phyloP scores from a whole-genome alignment of 2,113 vertebrate species.

The Tragulus kanchil region DNA sequence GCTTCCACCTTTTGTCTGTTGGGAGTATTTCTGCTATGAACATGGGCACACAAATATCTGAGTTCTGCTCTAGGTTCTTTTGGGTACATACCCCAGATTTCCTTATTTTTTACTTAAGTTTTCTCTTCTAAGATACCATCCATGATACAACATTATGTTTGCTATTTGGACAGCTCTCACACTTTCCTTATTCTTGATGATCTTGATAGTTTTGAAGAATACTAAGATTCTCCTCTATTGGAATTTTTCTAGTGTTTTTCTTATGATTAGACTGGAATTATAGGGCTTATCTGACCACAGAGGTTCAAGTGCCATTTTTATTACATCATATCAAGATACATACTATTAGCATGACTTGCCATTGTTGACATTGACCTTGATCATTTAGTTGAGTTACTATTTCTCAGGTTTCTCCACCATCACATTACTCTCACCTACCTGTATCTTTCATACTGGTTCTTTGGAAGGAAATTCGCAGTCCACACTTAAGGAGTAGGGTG shows the following conservation, averaged over 20 bases:
- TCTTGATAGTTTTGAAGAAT: neutral
- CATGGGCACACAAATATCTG: neutral
- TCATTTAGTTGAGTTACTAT: neutral
- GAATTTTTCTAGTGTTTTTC: slow-evolving; percentile 19
- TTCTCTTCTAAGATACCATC: neutral
- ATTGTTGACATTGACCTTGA: neutral
- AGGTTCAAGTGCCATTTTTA: neutral
- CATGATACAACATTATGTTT: neutral
- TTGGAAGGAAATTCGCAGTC: neutral
- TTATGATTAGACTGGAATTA: neutral
- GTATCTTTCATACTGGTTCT: neutral
- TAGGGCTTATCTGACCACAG: neutral
- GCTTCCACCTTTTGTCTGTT: neutral
- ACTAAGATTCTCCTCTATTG: neutral
- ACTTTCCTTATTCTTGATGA: neutral
- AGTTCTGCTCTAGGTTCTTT: neutral
- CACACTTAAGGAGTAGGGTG: neutral
- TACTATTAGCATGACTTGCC: neutral
- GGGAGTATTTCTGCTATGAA: neutral
- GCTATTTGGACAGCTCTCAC: neutral
- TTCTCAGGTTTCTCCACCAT: neutral
- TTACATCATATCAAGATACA: neutral
- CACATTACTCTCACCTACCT: neutral
- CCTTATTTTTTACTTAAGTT: neutral
- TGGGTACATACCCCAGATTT: neutral